Conservation (phyloP, 2,113 vertebrate species). For the Phaethon lepturus region DNA sequence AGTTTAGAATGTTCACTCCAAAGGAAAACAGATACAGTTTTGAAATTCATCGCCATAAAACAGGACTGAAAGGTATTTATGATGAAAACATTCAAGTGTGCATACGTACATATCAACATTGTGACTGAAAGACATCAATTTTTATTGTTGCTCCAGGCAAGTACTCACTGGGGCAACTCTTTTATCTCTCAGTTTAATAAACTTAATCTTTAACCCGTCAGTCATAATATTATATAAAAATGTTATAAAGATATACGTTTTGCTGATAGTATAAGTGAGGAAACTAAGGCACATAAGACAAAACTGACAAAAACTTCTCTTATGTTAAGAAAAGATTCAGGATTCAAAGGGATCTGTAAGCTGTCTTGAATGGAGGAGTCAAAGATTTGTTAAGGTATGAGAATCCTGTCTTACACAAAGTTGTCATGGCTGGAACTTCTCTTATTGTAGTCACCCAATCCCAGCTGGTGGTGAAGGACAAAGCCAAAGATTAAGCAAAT, state of each 20-base stretch:
- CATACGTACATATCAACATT: background rate
- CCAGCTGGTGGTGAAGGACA: background rate
- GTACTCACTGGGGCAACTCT: background rate
- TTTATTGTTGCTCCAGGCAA: slow-evolving; percentile 12
- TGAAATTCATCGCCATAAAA: background rate
- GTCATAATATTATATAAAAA: background rate
- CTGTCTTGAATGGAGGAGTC: background rate
- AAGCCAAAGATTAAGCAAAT: background rate
- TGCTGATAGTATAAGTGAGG: background rate
- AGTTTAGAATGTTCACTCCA: background rate
- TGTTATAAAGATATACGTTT: background rate
- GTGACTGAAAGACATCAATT: background rate
- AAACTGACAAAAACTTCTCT: background rate
- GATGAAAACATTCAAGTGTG: background rate
- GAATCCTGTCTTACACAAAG: background rate
- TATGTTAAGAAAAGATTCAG: background rate
- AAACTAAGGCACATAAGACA: background rate
- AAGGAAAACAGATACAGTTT: background rate
- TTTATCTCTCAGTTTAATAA: slow-evolving; percentile 37
- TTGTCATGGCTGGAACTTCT: background rate
- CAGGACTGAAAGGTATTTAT: background rate
- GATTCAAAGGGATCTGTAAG: background rate
- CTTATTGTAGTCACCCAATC: background rate
- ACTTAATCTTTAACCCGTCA: background rate
- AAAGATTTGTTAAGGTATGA: background rate